Percentiles rank a stretch among this genome's conserved stretches.
These are phyloP conservation scores for Cyprichromis sp. DNA, from an alignment of 2,113 vertebrate species.

Conservation along the genomic window DNA sequence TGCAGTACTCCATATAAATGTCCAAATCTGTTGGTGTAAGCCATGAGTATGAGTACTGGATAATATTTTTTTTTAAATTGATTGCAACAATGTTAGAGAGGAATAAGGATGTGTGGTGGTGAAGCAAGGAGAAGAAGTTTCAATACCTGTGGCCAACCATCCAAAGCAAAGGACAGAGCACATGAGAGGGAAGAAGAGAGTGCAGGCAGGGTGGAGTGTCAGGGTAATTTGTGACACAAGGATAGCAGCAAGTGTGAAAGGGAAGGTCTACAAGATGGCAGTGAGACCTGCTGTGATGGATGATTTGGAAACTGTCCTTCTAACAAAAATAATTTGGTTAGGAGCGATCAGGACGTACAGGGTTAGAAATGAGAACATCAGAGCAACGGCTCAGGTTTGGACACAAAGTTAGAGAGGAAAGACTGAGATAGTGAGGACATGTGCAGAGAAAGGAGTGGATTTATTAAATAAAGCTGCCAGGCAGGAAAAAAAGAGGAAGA, in stretches of 20 bases:
- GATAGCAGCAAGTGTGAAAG: neutral
- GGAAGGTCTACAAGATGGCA: neutral
- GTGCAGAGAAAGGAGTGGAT: neutral
- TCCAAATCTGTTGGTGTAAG: neutral
- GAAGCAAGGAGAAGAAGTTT: neutral
- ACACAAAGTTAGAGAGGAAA: neutral
- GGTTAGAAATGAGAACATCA: neutral
- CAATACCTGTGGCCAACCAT: neutral
- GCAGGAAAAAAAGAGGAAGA: neutral
- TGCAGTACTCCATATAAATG: neutral
- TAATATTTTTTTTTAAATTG: neutral
- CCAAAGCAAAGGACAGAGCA: neutral
- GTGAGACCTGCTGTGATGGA: neutral
- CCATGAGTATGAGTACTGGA: neutral
- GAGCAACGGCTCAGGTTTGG: neutral
- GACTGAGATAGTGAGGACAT: neutral
- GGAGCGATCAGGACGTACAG: accelerated
- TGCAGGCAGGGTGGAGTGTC: neutral
- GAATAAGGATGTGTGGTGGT: neutral
- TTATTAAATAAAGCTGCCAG: neutral
- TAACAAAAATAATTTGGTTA: neutral
- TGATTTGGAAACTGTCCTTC: neutral
- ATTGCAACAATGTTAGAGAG: neutral
- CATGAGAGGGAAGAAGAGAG: neutral
- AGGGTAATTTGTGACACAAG: neutral